Base-by-base conservation (phyloP, 2,797 vertebrate species). In the Chrosomus eos region DNA sequence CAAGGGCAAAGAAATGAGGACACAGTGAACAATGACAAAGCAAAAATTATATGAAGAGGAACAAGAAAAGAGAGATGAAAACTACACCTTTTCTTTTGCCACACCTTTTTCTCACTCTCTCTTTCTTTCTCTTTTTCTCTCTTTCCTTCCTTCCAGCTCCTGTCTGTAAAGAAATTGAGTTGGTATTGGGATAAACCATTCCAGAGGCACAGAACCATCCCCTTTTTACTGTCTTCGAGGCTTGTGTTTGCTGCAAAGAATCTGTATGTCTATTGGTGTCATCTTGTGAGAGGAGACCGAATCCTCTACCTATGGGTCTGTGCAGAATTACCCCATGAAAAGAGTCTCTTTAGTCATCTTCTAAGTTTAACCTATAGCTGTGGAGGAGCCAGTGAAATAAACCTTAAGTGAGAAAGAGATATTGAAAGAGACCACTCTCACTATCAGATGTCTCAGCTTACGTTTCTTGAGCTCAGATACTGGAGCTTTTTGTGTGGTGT, bases 401-500 rank as follows among this genome's bases (percentile, higher is more conserved):
- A 62, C 7, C 11, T 76, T 60, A 19, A 28, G 31, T 8, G 10
- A 51, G 60, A 83, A 66, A 31, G 70, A 75, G 71, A 70, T 33
- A 31, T 18, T n/a, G 40, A 64, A 58, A 64, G 43, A 36, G 72
- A 76, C 72, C 72, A 58, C 48, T 58, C 64, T 84, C 66, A 36
- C 66, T 51, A 84, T 72, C 75, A 79, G 75, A 84, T 79, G 75
- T 72, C 66, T 84, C 51, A 0, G 75, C 40, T 78, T 71, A 62
- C 36, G 4, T 84, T 84, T 79, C 83, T 81, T 76, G 31, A 67
- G 33, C 72, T 76, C 60, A 76, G 81, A 83, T 67, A 67, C 60
- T 53, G 10, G 38, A 58, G 38, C 75, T 71, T 79, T 84, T 71
- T 79, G 67, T 84, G 26, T 79, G 67, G 83, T 16, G 40, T 72